Evolutionary conservation across 2,888 invertebrate species (phyloP).

Genomic region (Drosophila sordidula): DNA sequence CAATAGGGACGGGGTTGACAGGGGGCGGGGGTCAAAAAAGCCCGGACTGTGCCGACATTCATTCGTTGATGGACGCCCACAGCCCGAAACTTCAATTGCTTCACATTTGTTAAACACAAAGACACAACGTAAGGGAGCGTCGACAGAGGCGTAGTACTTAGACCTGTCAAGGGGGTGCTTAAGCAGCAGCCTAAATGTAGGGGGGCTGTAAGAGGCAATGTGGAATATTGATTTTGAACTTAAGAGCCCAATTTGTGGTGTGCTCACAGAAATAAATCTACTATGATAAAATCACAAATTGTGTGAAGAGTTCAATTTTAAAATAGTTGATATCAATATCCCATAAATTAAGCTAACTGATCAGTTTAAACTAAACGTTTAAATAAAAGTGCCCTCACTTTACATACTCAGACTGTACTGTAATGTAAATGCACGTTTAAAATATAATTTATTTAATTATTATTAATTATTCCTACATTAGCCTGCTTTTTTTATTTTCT

Average conservation of each 20-base stretch:
- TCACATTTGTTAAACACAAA: constrained; percentile 57
- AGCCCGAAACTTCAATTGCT: constrained; percentile 53
- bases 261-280: background rate
- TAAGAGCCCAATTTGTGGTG: constrained; percentile 1
- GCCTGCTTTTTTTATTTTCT: too few species aligned
- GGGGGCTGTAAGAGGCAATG: background rate
- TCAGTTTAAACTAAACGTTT: too few species aligned
- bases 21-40: constrained; percentile 5
- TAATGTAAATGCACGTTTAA: too few species aligned
- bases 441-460: too few species aligned
- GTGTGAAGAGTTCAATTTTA: background rate
- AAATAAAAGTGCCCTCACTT: too few species aligned
- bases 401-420: too few species aligned
- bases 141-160: constrained; percentile 25
- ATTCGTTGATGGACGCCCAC: constrained; percentile 39
- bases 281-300: background rate
- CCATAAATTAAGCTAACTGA: too few species aligned
- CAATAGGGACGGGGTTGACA: background rate
- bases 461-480: too few species aligned
- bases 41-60: constrained; percentile 11
- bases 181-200: background rate
- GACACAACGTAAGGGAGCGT: constrained; percentile 18
- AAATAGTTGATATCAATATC: too few species aligned
- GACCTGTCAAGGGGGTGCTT: constrained; percentile 4
- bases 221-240: constrained; percentile 1